Base-by-base conservation (phyloP, 2,888 invertebrate genomes). In the Formica aserva region DNA sequence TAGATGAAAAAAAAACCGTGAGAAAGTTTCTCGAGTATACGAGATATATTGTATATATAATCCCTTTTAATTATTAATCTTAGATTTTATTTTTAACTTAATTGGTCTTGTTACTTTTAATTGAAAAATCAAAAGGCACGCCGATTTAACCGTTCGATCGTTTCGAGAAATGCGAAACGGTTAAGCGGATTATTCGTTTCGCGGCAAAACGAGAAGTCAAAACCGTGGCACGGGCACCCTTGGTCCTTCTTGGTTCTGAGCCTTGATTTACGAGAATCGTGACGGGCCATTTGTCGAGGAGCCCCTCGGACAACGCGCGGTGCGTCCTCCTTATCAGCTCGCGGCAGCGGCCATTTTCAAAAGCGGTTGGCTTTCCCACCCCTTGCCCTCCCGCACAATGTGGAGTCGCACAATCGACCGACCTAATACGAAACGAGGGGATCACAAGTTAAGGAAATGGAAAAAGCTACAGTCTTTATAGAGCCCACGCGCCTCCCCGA, bases 281-380 rank as follows among this genome's bases (percentile, higher is more conserved):
- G 94, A 94, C 94, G 94, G 94, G 94, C 93, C 93, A 94, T 94
- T 94, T 94, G 94, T 94, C 94, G 93, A 77, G 89, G 86, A 89
- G 88, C 91, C 92, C 93, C 89, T 92, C 88, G 93, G 93, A 93
- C 90, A 90, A 86, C 85, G 88, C 82, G 83, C 78, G 83, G 52
- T 74, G 66, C 85, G 85, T 85, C 63, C 82, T 88, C 86, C 92
- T 93, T 93, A 93, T 93, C 93, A 91, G 90, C 81, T 84, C 82
- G 88, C 85, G 89, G 91, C 93, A 93, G 92, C 92, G 93, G 93
- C 93, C 94, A 94, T 94, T 93, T 93, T 91, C 92, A 91, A 93
- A 90, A 89, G 84, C 91, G 84, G 83, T 85, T 90, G 86, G 86
- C 88, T 88, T 89, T 82, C 83, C 85, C 77, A 22, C 52, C 18